Evolutionary conservation across 1,140 invertebrate species (phyloP), one percentile per base, ranked within the genome.

Genomic region (Brachionus manjavacas): DNA sequence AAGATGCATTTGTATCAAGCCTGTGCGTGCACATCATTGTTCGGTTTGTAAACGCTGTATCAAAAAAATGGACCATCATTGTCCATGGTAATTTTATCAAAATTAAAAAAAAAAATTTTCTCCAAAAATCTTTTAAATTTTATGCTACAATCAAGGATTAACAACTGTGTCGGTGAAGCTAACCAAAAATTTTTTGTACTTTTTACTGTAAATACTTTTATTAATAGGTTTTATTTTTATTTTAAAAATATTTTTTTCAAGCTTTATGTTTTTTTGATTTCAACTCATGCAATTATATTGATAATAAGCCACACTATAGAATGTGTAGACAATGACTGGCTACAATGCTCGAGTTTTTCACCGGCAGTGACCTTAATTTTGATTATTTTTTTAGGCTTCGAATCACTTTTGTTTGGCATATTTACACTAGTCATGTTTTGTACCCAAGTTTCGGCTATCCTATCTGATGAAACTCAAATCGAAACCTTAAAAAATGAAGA

Each of bases 141-240:
- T 35, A 35, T 35, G 31, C 31, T 35, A 0, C n/a, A 23, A 31
- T 80, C 9, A 80, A 80, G 76, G 91, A 90, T 99, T 0, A 99
- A 99, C 88, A 99, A 99, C 89, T 99, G 98, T 91, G 96, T 99
- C 4, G 98, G 97, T 6, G 96, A 99, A 91, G 96, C 95, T 88
- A 99, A 99, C 92, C 98, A 99, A 91, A 99, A 99, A 90, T 99
- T 94, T 91, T 99, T 99, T 92, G 96, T 99, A 85, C 91, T 99
- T 70, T 99, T 99, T 91, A 99, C 97, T 78, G 96, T 98, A 91
- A 93, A 93, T 7, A 35, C 7, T 35, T 35, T 60, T 16, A 74
- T 12, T 78, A 74, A 78, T 52, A 81, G 46, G 25, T 85, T 72
- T 87, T 84, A 80, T 85, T 55, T 68, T 31, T 6, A 84, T 20